These are phyloP conservation scores for Chaunax sp. DNA, from an alignment of 2,797 vertebrate species.

Conservation along the genomic window DNA sequence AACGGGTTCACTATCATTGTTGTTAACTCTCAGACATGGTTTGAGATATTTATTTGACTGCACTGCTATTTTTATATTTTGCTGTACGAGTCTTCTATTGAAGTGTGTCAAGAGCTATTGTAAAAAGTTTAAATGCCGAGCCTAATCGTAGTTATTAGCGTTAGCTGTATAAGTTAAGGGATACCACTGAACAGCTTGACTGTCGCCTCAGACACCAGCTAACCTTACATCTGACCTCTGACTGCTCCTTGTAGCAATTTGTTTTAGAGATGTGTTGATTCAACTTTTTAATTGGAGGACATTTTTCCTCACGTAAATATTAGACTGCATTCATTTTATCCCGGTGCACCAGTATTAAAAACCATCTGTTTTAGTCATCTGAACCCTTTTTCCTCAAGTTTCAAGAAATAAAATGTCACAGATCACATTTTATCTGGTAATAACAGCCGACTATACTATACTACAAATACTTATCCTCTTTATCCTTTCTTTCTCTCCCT, in stretches of 20 bases:
- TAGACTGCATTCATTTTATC: too few species aligned
- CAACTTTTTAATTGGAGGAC: background rate
- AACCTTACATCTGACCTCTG: slow-evolving; percentile 6
- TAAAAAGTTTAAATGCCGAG: slow-evolving; percentile 47
- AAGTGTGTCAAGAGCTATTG: slow-evolving; percentile 13
- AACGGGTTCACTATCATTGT: background rate
- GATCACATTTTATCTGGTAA: background rate
- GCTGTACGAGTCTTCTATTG: accelerated
- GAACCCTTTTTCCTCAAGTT: background rate
- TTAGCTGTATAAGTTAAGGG: background rate
- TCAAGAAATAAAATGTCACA: background rate
- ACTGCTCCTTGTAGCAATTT: background rate
- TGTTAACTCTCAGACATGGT: background rate
- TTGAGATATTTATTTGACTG: background rate
- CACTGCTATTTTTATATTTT: background rate
- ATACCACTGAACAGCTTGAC: background rate
- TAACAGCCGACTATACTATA: background rate
- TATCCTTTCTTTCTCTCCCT: slow-evolving; percentile 60
- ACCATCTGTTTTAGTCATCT: background rate
- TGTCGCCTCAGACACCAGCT: background rate
- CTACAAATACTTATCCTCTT: background rate
- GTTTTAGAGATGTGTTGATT: background rate
- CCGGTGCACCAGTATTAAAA: too few species aligned
- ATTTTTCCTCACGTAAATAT: background rate
- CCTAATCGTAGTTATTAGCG: background rate